phyloP scores from a whole-genome alignment of 2,888 invertebrate species.

The Eupithecia subfuscata region DNA sequence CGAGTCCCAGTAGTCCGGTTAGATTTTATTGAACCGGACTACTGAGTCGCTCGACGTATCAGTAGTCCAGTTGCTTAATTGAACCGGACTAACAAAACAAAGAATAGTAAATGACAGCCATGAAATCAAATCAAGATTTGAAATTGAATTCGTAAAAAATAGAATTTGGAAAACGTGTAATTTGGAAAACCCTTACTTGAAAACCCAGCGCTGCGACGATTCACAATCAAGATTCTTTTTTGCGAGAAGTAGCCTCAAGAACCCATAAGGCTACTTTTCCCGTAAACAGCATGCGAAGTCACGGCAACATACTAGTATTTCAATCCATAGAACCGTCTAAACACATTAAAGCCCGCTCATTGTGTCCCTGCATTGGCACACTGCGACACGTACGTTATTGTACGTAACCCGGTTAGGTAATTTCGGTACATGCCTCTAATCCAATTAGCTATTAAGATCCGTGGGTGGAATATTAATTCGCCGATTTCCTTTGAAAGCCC shows the following conservation, averaged over 20 bases:
- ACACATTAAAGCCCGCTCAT: constrained; percentile 14
- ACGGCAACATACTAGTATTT: neutral
- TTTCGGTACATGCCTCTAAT: constrained; percentile 82
- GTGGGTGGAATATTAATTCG: constrained; percentile 82
- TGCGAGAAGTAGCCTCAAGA: no score
- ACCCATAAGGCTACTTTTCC: neutral
- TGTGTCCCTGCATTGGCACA: constrained; percentile 30
- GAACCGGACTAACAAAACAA: neutral
- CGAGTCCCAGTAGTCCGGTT: no score
- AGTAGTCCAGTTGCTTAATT: no score
- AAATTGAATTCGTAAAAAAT: neutral
- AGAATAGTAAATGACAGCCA: neutral
- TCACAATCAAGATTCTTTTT: neutral
- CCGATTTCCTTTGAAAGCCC: constrained; percentile 71
- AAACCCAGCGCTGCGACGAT: neutral
- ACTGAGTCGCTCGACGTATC: no score
- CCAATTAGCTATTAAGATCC: constrained; percentile 84
- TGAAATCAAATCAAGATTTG: neutral
- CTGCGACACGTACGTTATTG: constrained; percentile 73
- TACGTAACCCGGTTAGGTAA: constrained; percentile 80
- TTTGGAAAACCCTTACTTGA: neutral
- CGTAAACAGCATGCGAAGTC: neutral
- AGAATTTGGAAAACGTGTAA: neutral
- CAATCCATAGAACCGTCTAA: constrained; percentile 9
- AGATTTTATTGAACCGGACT: no score